Evolutionary conservation across 2,113 vertebrate species (phyloP).

Genomic region (Noturus placidus): DNA sequence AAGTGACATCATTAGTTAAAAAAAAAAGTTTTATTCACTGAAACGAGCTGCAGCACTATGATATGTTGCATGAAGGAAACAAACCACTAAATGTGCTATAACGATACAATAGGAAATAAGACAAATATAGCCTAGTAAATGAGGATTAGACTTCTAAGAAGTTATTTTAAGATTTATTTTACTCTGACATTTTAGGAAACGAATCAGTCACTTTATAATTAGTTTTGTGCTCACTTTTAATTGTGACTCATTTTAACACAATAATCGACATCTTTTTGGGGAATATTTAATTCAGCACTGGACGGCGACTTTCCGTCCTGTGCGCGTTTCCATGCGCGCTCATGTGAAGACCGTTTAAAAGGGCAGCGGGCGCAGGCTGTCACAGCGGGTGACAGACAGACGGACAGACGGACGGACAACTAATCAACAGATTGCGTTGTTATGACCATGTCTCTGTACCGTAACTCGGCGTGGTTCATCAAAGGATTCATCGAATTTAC

Average conservation of each 20-base stretch:
- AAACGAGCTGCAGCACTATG: too few relatives aligned
- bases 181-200: neutral
- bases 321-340: slow-evolving; percentile 11
- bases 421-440: neutral
- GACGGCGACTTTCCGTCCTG: slow-evolving; percentile 1
- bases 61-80: too few relatives aligned
- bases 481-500: slow-evolving; percentile 77
- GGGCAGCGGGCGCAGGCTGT: neutral
- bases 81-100: too few relatives aligned
- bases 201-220: neutral
- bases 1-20: too few relatives aligned
- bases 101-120: too few relatives aligned
- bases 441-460: slow-evolving; percentile 74
- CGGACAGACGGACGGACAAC: neutral
- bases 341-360: slow-evolving; percentile 48
- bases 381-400: neutral
- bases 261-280: too few relatives aligned
- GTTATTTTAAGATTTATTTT: neutral
- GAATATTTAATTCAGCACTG: neutral
- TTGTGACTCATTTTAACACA: neutral
- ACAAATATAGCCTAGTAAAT: too few relatives aligned
- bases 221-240: neutral
- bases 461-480: slow-evolving; percentile 77
- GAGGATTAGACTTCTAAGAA: neutral
- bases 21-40: too few relatives aligned